Evolutionary conservation across 2,797 vertebrate genomes (phyloP), one percentile per base, ranked within the genome.

Genomic region (Arrhamphus sclerolepis): DNA sequence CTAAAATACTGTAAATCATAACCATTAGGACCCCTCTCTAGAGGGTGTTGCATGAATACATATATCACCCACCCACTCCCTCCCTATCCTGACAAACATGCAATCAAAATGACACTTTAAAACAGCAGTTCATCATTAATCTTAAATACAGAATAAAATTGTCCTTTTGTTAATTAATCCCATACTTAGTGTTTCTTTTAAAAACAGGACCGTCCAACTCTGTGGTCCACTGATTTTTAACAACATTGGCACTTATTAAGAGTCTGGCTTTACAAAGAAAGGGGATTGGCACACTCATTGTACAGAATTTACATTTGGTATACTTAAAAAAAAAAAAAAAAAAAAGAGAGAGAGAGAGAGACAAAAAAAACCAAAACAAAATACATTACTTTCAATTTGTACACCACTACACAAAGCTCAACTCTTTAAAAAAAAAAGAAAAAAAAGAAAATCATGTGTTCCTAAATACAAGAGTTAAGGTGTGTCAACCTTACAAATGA

Each of bases 201-300:
- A 93, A 93, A 94, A 93, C 75, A 82, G 89, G 92, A 88, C 91
- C 89, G 90, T 87, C 90, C 92, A 92, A 92, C 91, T 91, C 92
- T 92, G 90, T 87, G 89, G 93, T 83, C 91, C 89, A 84, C 87
- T 83, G 86, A 92, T 89, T 90, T 89, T 90, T 92, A 89, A 91
- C 92, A 93, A 94, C 92, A 89, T 94, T 92, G 92, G 94, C 94
- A 93, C 95, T 96, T 95, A 91, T 82, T 88, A 91, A 94, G 91
- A 93, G 91, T 93, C 92, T 93, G 91, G 90, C 89, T 92, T 93
- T 92, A 91, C 93, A 91, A 86, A 93, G 85, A 92, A 80, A 89
- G 87, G 93, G 91, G 89, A 85, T 93, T 95, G 95, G 94, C 95
- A 95, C 94, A 92, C 93, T 91, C 89, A 93, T 92, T 87, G 86